Percentiles rank a stretch among this genome's conserved stretches.
phyloP scores from a whole-genome alignment of 2,113 vertebrate species.

The Cyanistes caeruleus region DNA sequence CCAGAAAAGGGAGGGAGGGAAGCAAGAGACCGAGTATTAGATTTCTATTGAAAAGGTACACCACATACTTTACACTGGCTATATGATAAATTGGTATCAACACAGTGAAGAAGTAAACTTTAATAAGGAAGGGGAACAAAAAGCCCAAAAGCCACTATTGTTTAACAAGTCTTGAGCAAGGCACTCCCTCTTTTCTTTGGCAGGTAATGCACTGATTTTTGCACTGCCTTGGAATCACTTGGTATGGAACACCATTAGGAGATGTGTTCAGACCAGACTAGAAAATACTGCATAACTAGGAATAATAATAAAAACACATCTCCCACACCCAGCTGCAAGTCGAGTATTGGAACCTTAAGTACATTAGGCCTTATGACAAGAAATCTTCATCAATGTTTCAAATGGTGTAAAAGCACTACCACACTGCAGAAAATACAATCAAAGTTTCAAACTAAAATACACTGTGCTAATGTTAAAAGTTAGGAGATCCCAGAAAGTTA shows the following conservation, averaged over 20 bases:
- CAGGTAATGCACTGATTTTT: background rate
- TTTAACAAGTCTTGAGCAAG: background rate
- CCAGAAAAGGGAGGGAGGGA: background rate
- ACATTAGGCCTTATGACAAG: background rate
- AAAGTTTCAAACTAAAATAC: background rate
- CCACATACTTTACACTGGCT: background rate
- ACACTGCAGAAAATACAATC: background rate
- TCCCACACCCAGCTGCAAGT: background rate
- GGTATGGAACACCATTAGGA: background rate
- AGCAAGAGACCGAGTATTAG: background rate
- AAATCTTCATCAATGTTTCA: background rate
- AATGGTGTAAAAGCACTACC: background rate
- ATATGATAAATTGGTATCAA: background rate
- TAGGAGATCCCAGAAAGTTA: background rate
- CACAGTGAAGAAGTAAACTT: background rate
- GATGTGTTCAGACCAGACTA: background rate
- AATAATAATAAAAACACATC: background rate
- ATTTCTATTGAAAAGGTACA: background rate
- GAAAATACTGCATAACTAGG: background rate
- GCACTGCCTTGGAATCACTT: background rate
- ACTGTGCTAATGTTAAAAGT: background rate
- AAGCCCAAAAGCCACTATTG: background rate
- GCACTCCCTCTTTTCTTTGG: background rate
- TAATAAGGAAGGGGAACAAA: background rate
- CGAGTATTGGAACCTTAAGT: background rate